A percentile compares a stretch with the other conserved stretches of the same genome.
Evolutionary conservation across 2,888 invertebrate species (phyloP).

Genomic region (Lissocephala sabroskyi): DNA sequence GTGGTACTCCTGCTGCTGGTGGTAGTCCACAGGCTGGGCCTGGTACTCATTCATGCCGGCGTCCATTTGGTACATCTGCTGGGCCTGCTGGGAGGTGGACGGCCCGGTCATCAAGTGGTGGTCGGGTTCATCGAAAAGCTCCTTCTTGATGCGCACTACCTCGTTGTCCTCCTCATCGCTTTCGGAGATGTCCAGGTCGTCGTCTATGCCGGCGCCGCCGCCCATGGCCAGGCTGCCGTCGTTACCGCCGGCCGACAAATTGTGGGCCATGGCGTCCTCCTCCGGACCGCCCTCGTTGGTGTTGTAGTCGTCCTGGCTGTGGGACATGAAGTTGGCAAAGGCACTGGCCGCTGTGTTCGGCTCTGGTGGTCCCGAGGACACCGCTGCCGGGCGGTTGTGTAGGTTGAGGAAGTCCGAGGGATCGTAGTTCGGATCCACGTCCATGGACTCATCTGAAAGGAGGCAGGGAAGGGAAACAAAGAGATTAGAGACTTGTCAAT

Average conservation of each 20-base stretch:
- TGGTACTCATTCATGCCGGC: constrained; percentile 30
- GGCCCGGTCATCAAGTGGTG: constrained; percentile 9
- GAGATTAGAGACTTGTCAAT: not conserved
- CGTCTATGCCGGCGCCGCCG: constrained; percentile 81
- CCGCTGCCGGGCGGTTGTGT: constrained; percentile 68
- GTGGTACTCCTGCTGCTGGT: constrained; percentile 9
- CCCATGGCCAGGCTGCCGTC: constrained; percentile 48
- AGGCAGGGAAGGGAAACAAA: constrained; percentile 27
- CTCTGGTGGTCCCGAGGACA: constrained; percentile 21
- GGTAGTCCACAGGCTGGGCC: constrained; percentile 24
- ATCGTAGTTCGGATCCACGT: constrained; percentile 88
- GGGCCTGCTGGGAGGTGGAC: constrained; percentile 25
- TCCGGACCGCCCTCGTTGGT: constrained; percentile 41
- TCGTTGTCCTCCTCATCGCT: constrained; percentile 77
- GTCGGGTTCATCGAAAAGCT: constrained; percentile 43
- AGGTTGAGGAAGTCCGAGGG: constrained; percentile 85
- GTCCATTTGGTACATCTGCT: constrained; percentile 38
- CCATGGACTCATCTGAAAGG: constrained; percentile 79
- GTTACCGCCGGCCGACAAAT: constrained; percentile 11
- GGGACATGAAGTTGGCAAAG: constrained; percentile 46
- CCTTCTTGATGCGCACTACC: constrained; percentile 44
- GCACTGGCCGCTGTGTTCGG: too few species aligned
- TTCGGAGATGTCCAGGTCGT: constrained; percentile 84
- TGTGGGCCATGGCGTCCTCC: too few species aligned
- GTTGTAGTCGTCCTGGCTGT: constrained; percentile 52